These are phyloP conservation scores for Cyanoliseus patagonus DNA, from an alignment of 2,113 vertebrate genomes.

Conservation along the genomic window DNA sequence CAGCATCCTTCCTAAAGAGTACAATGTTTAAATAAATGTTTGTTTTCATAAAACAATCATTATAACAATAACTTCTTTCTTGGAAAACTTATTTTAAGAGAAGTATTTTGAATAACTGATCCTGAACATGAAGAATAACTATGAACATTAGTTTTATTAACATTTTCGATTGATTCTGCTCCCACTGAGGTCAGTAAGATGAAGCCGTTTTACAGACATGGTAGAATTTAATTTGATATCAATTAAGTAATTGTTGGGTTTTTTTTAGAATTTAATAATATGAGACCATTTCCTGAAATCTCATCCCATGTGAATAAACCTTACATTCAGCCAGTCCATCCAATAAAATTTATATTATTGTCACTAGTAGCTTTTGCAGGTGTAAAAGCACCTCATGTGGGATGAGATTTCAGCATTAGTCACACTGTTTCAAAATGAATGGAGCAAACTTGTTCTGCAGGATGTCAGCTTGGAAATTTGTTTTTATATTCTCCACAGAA, in stretches of 20 bases:
- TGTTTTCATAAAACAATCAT: background rate
- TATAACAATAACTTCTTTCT: background rate
- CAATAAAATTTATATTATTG: background rate
- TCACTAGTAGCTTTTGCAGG: background rate
- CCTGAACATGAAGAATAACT: background rate
- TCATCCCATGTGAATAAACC: background rate
- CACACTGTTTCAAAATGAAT: background rate
- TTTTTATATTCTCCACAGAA: background rate
- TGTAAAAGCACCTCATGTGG: background rate
- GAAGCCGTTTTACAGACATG: background rate
- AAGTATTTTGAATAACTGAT: background rate
- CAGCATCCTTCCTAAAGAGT: background rate
- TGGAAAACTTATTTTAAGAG: background rate
- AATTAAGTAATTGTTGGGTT: background rate
- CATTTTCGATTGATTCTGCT: background rate
- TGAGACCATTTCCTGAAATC: background rate
- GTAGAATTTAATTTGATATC: constrained; percentile 26
- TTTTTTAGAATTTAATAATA: background rate
- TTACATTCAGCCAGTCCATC: background rate
- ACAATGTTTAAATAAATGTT: background rate
- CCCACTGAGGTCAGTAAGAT: background rate
- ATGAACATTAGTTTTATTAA: background rate
- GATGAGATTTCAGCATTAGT: background rate
- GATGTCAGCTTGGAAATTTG: background rate
- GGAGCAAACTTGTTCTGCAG: background rate